A percentile compares a stretch with the other conserved stretches of the same genome.
Conservation (phyloP, 2,888 invertebrate genomes). For the Nudaria mundana region DNA sequence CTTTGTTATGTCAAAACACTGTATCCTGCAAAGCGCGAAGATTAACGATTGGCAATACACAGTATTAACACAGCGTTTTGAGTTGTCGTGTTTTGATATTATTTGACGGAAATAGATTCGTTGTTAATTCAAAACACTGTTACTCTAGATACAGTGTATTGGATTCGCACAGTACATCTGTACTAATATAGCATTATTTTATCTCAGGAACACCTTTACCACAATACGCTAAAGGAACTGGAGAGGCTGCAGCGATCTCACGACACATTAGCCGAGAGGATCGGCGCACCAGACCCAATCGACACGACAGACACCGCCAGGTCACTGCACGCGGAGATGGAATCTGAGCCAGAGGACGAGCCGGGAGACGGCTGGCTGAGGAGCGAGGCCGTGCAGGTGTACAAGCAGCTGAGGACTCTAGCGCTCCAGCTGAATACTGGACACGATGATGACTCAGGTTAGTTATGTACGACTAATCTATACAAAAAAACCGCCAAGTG, state of each 20-base stretch:
- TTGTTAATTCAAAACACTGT: too few relatives aligned
- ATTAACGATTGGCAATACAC: too few relatives aligned
- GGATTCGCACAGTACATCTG: too few relatives aligned
- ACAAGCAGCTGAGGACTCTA: slow-evolving; percentile 86
- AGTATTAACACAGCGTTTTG: too few relatives aligned
- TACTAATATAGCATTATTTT: too few relatives aligned
- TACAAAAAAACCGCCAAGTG: too few relatives aligned
- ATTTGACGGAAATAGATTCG: too few relatives aligned
- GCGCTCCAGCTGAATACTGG: slow-evolving; percentile 88
- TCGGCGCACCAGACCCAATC: slow-evolving; percentile 82
- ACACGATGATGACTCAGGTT: slow-evolving; percentile 87
- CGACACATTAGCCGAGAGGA: slow-evolving; percentile 85
- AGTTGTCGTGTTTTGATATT: too few relatives aligned
- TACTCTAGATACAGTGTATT: too few relatives aligned
- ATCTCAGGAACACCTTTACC: slow-evolving; percentile 77
- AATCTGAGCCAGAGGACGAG: slow-evolving; percentile 84
- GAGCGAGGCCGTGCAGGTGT: slow-evolving; percentile 85
- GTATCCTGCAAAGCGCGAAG: too few relatives aligned
- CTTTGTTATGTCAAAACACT: too few relatives aligned
- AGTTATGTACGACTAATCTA: slow-evolving; percentile 8
- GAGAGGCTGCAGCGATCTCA: slow-evolving; percentile 87
- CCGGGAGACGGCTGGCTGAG: slow-evolving; percentile 82
- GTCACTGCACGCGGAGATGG: slow-evolving; percentile 95
- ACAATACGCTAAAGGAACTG: slow-evolving; percentile 83
- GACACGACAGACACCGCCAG: slow-evolving; percentile 74